Conservation (phyloP, 2,113 vertebrate species). For the Aviceda subcristata region DNA sequence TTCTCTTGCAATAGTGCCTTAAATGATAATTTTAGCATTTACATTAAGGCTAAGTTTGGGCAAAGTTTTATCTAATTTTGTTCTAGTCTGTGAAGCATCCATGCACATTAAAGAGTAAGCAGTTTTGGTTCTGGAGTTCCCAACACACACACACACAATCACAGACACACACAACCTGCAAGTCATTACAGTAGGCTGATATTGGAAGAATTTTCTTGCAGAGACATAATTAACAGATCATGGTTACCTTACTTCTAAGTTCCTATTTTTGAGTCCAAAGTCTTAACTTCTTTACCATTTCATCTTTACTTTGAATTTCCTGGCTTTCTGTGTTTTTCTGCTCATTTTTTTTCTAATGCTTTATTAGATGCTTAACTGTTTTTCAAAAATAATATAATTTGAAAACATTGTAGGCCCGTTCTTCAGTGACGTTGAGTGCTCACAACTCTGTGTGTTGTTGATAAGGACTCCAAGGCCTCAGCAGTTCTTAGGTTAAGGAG, state of each 20-base stretch:
- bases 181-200: neutral
- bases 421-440: neutral
- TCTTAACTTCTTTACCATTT: neutral
- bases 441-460: neutral
- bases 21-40: neutral
- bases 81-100: neutral
- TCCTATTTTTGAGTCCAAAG: neutral
- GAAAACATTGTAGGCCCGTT: neutral
- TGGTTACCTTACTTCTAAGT: neutral
- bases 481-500: neutral
- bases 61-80: neutral
- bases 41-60: neutral
- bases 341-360: neutral
- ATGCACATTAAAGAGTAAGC: neutral
- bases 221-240: neutral
- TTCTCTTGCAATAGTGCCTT: neutral
- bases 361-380: neutral
- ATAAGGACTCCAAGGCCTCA: neutral
- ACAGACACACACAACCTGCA: neutral
- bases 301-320: neutral
- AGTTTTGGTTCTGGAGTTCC: neutral
- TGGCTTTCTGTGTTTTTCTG: neutral
- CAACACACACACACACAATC: neutral
- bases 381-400: neutral
- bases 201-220: neutral